Conservation (phyloP, 2,888 invertebrate species). For the Scaptomyza parva region DNA sequence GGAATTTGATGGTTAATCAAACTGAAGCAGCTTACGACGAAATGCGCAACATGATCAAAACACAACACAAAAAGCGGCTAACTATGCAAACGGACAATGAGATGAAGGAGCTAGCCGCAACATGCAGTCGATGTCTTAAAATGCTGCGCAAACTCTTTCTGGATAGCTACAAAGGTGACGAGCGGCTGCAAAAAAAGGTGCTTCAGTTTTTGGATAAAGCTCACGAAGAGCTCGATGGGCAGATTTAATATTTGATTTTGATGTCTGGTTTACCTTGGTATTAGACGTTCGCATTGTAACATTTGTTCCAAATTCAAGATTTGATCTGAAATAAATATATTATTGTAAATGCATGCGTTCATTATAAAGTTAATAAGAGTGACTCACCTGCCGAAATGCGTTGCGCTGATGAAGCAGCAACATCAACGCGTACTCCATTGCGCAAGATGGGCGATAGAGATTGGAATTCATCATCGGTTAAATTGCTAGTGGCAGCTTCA, state of each 20-base stretch:
- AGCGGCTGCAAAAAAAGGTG: slow-evolving; percentile 17
- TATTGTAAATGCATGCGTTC: not conserved
- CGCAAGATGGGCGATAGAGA: slow-evolving; percentile 67
- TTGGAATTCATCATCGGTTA: slow-evolving; percentile 69
- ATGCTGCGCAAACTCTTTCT: slow-evolving; percentile 70
- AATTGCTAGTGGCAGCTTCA: slow-evolving; percentile 27
- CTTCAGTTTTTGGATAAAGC: slow-evolving; percentile 51
- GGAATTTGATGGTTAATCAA: slow-evolving; percentile 27
- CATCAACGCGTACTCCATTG: slow-evolving; percentile 78
- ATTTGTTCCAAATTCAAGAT: slow-evolving; percentile 76
- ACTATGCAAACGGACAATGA: slow-evolving; percentile 56
- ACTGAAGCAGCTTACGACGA: slow-evolving; percentile 53
- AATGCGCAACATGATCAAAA: slow-evolving; percentile 46
- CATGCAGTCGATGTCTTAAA: slow-evolving; percentile 65
- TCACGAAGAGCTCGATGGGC: slow-evolving; percentile 44
- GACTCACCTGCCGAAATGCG: slow-evolving; percentile 77
- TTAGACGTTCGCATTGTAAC: slow-evolving; percentile 72
- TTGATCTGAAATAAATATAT: slow-evolving; percentile 72
- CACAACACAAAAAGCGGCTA: slow-evolving; percentile 57
- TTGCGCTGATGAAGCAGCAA: slow-evolving; percentile 67
- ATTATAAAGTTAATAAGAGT: not conserved
- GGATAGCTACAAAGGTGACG: slow-evolving; percentile 48
- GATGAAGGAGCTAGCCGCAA: slow-evolving; percentile 58
- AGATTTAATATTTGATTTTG: slow-evolving; percentile 12
- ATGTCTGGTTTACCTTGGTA: slow-evolving; percentile 68